Conservation (phyloP, 2,113 vertebrate genomes). For the Galemys pyrenaicus region DNA sequence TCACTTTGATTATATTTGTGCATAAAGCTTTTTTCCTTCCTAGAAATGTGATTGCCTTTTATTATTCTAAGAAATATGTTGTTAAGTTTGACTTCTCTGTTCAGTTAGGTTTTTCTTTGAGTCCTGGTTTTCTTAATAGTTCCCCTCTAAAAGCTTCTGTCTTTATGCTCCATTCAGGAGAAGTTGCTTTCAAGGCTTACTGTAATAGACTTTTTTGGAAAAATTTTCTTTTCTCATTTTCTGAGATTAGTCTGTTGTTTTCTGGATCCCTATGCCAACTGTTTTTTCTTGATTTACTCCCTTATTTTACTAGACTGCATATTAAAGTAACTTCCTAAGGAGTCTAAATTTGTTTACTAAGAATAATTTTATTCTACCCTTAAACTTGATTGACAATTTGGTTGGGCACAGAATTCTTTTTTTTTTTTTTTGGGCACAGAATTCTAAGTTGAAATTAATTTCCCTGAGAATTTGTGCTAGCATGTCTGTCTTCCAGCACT, state of each 20-base stretch:
- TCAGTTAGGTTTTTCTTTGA: background rate
- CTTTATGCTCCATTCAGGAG: background rate
- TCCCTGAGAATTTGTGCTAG: background rate
- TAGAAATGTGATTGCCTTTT: background rate
- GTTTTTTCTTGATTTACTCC: background rate
- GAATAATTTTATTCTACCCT: background rate
- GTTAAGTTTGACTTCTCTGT: background rate
- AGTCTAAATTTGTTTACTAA: background rate
- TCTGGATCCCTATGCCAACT: background rate
- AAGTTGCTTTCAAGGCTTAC: background rate
- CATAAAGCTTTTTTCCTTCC: background rate
- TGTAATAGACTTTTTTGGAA: background rate
- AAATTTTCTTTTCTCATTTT: background rate
- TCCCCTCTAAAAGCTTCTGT: background rate
- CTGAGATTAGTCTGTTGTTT: background rate
- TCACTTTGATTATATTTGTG: background rate
- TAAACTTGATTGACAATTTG: background rate
- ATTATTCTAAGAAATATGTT: background rate
- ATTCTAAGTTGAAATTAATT: constrained; percentile 1
- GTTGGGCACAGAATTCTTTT: background rate
- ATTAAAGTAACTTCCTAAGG: background rate
- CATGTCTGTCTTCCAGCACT: background rate
- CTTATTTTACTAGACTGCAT: background rate
- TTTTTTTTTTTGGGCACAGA: background rate
- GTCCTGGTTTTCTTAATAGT: background rate